phyloP scores from a whole-genome alignment of 2,797 vertebrate species.

The Glossophaga mutica region DNA sequence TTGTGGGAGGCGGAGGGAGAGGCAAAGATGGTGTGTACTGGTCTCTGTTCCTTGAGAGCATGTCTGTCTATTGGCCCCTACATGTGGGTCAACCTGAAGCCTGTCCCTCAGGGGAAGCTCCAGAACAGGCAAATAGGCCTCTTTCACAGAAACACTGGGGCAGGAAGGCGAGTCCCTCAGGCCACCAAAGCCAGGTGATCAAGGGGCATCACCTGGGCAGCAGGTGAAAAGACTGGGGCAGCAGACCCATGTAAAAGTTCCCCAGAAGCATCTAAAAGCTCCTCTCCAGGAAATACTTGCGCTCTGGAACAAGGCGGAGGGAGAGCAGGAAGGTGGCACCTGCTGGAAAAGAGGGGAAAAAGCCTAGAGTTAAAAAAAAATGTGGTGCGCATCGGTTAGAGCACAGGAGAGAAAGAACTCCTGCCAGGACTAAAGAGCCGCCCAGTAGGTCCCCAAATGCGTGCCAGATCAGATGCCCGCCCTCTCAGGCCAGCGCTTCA shows the following conservation, averaged over 20 bases:
- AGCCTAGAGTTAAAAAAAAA: neutral
- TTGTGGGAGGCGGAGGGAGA: neutral
- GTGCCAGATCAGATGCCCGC: neutral
- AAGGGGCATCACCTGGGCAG: neutral
- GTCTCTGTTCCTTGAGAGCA: neutral
- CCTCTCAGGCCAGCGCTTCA: too few relatives aligned
- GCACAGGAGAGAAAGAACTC: neutral
- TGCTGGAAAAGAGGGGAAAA: neutral
- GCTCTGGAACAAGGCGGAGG: neutral
- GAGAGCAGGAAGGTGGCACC: neutral
- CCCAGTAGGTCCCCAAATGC: neutral
- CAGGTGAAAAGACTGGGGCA: too few relatives aligned
- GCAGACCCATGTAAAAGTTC: neutral
- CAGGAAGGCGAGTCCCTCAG: neutral
- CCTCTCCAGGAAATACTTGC: rapidly evolving
- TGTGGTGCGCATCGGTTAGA: neutral
- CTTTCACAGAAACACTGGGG: neutral
- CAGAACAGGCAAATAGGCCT: neutral
- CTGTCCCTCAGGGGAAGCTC: neutral
- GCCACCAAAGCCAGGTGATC: neutral
- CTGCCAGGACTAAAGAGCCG: rapidly evolving
- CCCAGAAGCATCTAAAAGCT: neutral
- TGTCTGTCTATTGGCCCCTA: neutral
- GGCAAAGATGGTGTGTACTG: neutral
- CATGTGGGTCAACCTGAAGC: neutral